Base-by-base conservation (phyloP, 2,797 vertebrate genomes). In the Peromyscus aztecus region DNA sequence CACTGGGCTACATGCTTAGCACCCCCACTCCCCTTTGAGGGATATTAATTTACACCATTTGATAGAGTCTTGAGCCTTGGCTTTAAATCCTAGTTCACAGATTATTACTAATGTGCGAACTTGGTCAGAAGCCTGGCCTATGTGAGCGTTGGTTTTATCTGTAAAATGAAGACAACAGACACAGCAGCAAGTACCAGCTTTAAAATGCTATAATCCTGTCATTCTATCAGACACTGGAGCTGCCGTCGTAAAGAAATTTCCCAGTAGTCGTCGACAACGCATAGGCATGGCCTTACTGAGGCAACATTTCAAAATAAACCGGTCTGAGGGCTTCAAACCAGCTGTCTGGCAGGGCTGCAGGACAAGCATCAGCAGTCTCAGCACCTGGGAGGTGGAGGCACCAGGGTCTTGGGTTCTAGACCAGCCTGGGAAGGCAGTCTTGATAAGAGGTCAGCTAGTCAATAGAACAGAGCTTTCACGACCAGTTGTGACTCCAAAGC, bases 11-110 rank as follows among this genome's bases (percentile, higher is more conserved):
- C 12, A 34, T 76, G 17, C 14, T 27, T 49, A 49, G 57, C 7
- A 13, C 2, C 88, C 82, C 75, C 1, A 8, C 6, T 11, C 11
- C 11, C 29, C 84, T 52, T 46, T 34, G 76, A 88, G 1, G 23
- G 29, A 77, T 13, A 63, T 77, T 77, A 65, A 77, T 91, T 91
- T 95, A 80, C 27, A 95, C 21, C 55, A 52, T 78, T n/a, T 23
- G 27, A 9, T 52, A 11, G 63, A 55, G 43, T 37, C 55, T 95
- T 17, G 19, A 37, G 65, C 86, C 65, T 65, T 14, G 31, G 34
- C 80, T 95, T 94, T 16, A 52, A 89, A 71, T 75, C 34, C 67
- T 17, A 80, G 67, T n/a, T 46, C 23, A 69, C 24, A 63, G 91
- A 69, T 17, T 86, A 59, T 89, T 76, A 37, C 17, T 88, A 91